Base-by-base conservation (phyloP, 2,113 vertebrate genomes). In the Chionomys nivalis region DNA sequence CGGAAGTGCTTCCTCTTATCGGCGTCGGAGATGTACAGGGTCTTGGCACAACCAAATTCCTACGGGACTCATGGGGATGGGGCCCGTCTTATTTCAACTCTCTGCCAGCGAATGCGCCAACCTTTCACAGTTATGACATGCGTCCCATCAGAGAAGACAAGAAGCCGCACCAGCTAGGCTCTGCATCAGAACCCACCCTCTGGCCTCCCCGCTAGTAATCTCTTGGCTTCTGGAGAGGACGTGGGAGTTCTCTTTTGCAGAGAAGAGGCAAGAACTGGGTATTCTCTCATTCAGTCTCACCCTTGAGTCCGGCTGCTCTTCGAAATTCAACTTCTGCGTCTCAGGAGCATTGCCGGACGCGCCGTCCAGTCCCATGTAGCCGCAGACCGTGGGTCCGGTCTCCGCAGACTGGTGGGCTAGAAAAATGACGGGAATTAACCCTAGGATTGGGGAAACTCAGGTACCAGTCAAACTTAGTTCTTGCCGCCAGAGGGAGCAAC, bases 1-100 rank as follows among this genome's bases (percentile, higher is more conserved):
- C 99, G 98, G 97, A 99, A 99, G 94, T 99, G 99, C 83, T 99
- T 99, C 97, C 99, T 99, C 98, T 99, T 99, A 98, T 99, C 99
- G 0, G 99, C 97, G 14, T 99, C 99, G 0, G 99, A 99, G 98
- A 99, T 99, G 98, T 99, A 99, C 83, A 99, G 98, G 0, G 99
- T 98, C 99, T 99, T 99, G 97, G 99, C 99, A 2, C 99, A 99
- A 70, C 99, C 97, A 94, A 99, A 99, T 94, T 99, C 99, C 99
- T 99, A 97, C 17, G 42, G 66, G 94, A 52, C 33, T 68, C 49
- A 1, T 4, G 76, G 66, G 23, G 23, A 24, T 24, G 65, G 24
- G 33, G 58, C 13, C 28, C 0, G 14, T 55, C 65, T 95, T 58
- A 63, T 11, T 49, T 68, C 72, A 61, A 91, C n/a, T 52, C 66